These are phyloP conservation scores for Calephelis perditalis DNA, from an alignment of 2,888 invertebrate genomes.

Conservation along the genomic window DNA sequence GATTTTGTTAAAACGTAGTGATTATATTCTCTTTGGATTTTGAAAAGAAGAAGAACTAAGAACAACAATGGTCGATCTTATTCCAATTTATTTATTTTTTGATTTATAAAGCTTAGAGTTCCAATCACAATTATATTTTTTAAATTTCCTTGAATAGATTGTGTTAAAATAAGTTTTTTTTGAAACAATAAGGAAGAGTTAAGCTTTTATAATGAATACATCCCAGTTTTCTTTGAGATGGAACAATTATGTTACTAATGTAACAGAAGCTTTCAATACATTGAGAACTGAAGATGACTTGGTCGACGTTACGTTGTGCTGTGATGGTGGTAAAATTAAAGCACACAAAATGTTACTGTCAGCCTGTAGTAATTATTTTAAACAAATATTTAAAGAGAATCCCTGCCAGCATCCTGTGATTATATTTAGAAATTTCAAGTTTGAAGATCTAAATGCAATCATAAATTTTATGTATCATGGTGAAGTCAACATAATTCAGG, in stretches of 20 bases:
- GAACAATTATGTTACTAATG: conserved; percentile 90
- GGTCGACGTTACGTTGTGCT: conserved; percentile 91
- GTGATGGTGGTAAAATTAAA: conserved; percentile 89
- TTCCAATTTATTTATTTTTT: no score
- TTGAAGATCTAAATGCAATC: conserved; percentile 86
- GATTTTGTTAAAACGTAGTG: no score
- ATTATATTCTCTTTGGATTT: no score
- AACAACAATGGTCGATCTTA: no score
- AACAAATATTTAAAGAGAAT: conserved; percentile 84
- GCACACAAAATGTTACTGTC: conserved; percentile 92
- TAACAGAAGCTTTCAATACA: conserved; percentile 88
- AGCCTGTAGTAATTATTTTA: conserved; percentile 90
- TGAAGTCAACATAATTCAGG: conserved; percentile 89
- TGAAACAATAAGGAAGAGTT: not conserved
- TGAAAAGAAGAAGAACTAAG: no score
- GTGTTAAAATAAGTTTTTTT: not conserved
- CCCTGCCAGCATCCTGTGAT: conserved; percentile 89
- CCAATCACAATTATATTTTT: not conserved
- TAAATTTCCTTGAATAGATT: not conserved
- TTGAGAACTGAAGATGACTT: conserved; percentile 83
- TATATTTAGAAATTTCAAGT: conserved; percentile 88
- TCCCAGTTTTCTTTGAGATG: conserved; percentile 92
- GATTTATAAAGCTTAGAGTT: no score
- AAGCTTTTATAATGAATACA: conserved; percentile 63
- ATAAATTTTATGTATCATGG: conserved; percentile 91